Evolutionary conservation across 2,797 vertebrate genomes (phyloP).

Genomic region (Lepidocolaptes lacrymiger): DNA sequence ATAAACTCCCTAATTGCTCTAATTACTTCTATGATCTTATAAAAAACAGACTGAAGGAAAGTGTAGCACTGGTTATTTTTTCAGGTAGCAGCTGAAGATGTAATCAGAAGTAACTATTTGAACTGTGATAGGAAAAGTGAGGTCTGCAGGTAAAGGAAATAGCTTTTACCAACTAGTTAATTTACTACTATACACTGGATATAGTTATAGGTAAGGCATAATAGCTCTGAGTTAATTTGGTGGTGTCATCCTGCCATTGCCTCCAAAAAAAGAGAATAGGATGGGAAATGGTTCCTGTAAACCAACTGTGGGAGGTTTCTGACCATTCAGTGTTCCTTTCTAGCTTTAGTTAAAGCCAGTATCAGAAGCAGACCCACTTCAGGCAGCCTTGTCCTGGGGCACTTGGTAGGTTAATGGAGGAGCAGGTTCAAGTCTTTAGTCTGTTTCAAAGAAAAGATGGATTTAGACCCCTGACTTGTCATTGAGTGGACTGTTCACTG

Average conservation of each 20-base stretch:
- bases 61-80: background rate
- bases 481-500: background rate
- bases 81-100: background rate
- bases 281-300: background rate
- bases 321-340: background rate
- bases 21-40: background rate
- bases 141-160: background rate
- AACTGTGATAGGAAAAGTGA: background rate
- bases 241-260: background rate
- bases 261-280: background rate
- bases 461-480: background rate
- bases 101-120: background rate
- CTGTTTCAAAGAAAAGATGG: fast-evolving
- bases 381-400: background rate
- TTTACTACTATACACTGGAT: background rate
- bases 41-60: background rate
- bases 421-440: background rate
- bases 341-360: background rate
- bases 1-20: background rate
- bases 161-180: background rate
- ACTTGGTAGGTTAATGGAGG: background rate
- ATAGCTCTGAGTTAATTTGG: background rate
- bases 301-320: background rate
- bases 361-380: background rate
- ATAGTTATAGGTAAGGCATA: background rate